Evolutionary conservation across 2,113 vertebrate genomes (phyloP).

Genomic region (Conger conger): DNA sequence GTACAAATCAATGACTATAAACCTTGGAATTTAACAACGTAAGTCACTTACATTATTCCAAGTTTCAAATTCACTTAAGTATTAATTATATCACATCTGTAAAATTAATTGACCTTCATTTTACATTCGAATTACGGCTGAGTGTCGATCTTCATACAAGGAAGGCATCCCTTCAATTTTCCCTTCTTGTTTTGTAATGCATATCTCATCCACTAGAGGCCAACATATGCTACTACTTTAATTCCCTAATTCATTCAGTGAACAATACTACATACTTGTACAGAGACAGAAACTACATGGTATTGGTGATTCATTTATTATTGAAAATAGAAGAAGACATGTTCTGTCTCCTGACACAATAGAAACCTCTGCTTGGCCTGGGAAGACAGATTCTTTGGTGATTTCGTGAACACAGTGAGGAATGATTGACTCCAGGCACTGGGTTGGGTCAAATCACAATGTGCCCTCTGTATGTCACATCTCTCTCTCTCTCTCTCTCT

Average conservation of each 20-base stretch:
- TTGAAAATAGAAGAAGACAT: neutral
- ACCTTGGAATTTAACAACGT: neutral
- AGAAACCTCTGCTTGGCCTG: neutral
- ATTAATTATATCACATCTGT: neutral
- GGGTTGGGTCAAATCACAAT: constrained; percentile 24
- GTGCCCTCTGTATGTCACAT: constrained; percentile 24
- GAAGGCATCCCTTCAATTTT: neutral
- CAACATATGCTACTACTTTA: neutral
- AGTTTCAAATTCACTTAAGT: neutral
- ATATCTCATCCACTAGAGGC: constrained; percentile 8
- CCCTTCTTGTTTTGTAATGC: neutral
- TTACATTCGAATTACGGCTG: neutral
- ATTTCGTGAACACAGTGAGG: neutral
- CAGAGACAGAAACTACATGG: neutral
- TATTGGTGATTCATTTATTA: neutral
- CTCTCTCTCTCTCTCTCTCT: neutral
- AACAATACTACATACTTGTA: neutral
- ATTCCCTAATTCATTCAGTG: neutral
- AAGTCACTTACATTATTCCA: neutral
- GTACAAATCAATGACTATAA: neutral
- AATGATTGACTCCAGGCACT: constrained; percentile 5
- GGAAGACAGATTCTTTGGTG: neutral
- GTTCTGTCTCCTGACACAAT: neutral
- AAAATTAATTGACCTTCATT: neutral
- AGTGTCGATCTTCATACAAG: neutral